Evolutionary conservation across 2,888 invertebrate species (phyloP).

Genomic region (Tenthredo scrophulariae): DNA sequence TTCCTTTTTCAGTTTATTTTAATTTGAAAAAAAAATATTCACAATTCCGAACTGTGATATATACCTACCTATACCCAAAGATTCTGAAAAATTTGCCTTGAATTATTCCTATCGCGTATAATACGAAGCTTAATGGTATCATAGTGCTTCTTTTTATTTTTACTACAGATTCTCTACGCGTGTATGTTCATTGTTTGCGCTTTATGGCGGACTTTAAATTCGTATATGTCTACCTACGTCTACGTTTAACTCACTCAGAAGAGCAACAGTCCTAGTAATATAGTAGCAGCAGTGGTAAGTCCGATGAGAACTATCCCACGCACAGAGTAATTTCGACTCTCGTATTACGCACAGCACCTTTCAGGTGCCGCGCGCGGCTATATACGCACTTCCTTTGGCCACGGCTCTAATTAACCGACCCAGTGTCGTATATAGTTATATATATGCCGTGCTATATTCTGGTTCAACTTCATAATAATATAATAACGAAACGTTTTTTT

Average conservation of each 20-base stretch:
- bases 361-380: conserved; percentile 26
- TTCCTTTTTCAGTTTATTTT: not conserved
- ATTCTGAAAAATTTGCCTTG: not conserved
- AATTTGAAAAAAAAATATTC: not conserved
- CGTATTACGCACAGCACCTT: conserved; percentile 41
- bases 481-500: not conserved
- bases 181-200: not conserved
- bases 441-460: not conserved
- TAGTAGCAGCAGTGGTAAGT: conserved; percentile 66
- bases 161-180: not conserved
- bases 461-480: not conserved
- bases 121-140: not conserved
- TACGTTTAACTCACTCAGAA: not conserved
- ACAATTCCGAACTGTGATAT: too few species aligned
- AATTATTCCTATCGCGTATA: not conserved
- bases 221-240: not conserved
- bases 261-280: not conserved
- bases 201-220: not conserved
- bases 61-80: not conserved
- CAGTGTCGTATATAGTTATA: not conserved
- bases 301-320: conserved; percentile 77
- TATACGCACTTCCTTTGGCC: conserved; percentile 26
- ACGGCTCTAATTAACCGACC: not conserved
- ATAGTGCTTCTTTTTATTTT: not conserved
- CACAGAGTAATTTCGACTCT: conserved; percentile 56